Base-by-base conservation (phyloP, 2,113 vertebrate genomes). In the Rhombomys opimus region DNA sequence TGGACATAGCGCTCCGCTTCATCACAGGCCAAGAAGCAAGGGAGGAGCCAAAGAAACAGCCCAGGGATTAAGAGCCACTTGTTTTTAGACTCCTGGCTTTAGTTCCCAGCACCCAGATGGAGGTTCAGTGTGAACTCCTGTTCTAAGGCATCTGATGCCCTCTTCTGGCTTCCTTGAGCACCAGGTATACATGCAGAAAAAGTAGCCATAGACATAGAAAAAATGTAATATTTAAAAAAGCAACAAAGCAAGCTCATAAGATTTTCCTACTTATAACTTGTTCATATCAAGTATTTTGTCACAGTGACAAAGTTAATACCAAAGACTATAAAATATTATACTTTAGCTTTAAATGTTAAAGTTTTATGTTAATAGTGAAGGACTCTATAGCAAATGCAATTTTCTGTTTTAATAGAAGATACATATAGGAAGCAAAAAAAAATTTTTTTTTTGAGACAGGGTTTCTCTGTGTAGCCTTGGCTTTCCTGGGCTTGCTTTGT, bases 321-420 rank as follows among this genome's bases (percentile, higher is more conserved):
- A 27, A 70, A 70, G 14, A 91, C 63, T 78, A 65, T 73, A 84
- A 70, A 84, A 88, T 76, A 97, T 87, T 87, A 23, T 9, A 90
- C 7, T 90, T 87, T 52, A 90, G 54, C 9, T 89, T 93, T 91
- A 50, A 25, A 76, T 41, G 22, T 76, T 73, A 75, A 75, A 50
- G 30, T 77, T 77, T 46, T 50, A 30, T 13, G 46, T 50, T 77
- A 84, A 68, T 35, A 91, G 14, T 80, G 17, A 95, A 96, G 35
- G 94, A 88, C 3, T 68, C 72, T 73, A 87, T 92, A 85, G 61
- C n/a, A 89, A 89, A 30, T 52, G 46, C 68, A 61, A 30, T 92
- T 95, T 86, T 52, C 92, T 61, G 35, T 77, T 94, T 82, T 85
- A 93, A 25, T 50, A 27, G 46, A 87, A 91, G 75, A 75, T 38